These are phyloP conservation scores for Helarctos malayanus DNA, from an alignment of 2,797 vertebrate species.

Conservation along the genomic window DNA sequence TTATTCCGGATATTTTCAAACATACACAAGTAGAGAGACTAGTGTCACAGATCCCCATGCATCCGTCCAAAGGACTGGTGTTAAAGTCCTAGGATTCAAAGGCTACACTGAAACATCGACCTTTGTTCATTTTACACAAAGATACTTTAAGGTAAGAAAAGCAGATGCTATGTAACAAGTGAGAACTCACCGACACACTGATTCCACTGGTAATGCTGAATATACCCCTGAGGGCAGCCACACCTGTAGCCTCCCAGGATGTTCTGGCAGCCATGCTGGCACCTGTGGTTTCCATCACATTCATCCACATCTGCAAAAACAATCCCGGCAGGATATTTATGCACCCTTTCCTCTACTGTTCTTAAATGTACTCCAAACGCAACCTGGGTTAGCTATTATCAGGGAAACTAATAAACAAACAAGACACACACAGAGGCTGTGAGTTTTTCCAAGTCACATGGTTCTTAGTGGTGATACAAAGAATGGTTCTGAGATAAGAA, in stretches of 20 bases:
- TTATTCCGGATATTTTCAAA: background rate
- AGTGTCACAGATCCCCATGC: background rate
- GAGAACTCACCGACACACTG: slow-evolving; percentile 93
- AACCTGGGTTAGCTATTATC: background rate
- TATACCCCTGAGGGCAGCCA: slow-evolving; percentile 92
- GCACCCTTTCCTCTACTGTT: background rate
- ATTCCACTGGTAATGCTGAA: slow-evolving; percentile 95
- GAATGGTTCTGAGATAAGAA: slow-evolving; percentile 43
- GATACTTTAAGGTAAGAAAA: background rate
- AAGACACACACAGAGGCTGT: background rate
- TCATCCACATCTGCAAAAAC: slow-evolving; percentile 91
- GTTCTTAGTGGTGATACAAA: background rate
- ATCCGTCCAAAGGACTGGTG: background rate
- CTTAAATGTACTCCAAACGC: background rate
- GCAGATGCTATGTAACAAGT: rapidly evolving
- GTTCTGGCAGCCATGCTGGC: slow-evolving; percentile 94
- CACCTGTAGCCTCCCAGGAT: slow-evolving; percentile 92
- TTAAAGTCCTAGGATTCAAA: slow-evolving; percentile 11
- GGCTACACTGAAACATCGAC: background rate
- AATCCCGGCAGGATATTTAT: background rate
- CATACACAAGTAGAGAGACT: background rate
- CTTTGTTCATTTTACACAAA: background rate
- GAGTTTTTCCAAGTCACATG: background rate
- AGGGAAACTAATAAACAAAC: background rate
- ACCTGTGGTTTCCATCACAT: slow-evolving; percentile 92